Evolutionary conservation across 2,797 vertebrate species (phyloP).

Genomic region (Taeniopygia guttata): DNA sequence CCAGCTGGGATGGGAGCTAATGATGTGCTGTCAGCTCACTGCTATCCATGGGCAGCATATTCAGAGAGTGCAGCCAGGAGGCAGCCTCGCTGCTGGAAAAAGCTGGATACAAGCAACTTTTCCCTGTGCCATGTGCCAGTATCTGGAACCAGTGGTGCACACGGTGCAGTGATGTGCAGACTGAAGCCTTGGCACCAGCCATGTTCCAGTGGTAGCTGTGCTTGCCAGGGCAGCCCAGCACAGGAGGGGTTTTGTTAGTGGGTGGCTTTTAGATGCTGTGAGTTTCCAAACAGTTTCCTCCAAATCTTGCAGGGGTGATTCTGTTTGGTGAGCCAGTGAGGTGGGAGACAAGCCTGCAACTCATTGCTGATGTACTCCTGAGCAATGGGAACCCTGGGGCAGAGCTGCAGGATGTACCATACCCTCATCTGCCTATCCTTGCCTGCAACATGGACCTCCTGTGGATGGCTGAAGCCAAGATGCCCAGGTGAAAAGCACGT

Average conservation of each 20-base stretch:
- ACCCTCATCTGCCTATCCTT: constrained; percentile 91
- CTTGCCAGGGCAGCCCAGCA: not conserved
- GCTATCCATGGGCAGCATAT: not conserved
- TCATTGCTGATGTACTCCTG: constrained; percentile 89
- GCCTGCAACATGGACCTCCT: constrained; percentile 98
- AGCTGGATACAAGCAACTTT: not conserved
- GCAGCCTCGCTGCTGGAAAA: not conserved
- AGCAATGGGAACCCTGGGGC: constrained; percentile 84
- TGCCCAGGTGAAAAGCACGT: constrained; percentile 81
- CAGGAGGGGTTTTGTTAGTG: not conserved
- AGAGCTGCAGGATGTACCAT: constrained; percentile 68
- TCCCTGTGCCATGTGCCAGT: accelerated
- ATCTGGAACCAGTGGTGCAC: not conserved
- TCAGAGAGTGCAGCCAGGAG: not conserved
- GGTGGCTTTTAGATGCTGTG: not conserved
- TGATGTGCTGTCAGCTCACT: not conserved
- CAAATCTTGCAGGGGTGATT: constrained; percentile 82
- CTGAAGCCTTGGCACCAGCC: not conserved
- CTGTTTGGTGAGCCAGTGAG: constrained; percentile 94
- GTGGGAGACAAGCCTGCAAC: constrained; percentile 96
- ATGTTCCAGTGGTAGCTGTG: accelerated
- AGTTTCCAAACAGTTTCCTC: not conserved
- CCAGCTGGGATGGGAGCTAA: not conserved
- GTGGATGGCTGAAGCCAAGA: constrained; percentile 98
- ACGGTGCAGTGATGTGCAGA: not conserved